A percentile compares a stretch with the other conserved stretches of the same genome.
These are phyloP conservation scores for Dryocosmus kuriphilus DNA, from an alignment of 2,888 invertebrate species.

Conservation along the genomic window DNA sequence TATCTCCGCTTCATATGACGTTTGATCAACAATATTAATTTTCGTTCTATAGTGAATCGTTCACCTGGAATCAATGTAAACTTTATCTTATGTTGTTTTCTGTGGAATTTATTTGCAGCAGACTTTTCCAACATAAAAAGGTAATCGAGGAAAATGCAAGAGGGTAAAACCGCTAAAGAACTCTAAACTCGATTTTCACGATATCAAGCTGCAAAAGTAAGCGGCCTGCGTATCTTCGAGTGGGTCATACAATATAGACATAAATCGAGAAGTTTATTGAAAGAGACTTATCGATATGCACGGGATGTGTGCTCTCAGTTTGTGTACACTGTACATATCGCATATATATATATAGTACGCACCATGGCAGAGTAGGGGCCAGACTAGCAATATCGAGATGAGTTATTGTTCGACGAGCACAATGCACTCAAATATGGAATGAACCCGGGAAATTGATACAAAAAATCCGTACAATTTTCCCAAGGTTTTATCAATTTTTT, in stretches of 20 bases:
- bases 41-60: no score
- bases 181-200: conserved; percentile 5
- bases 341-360: conserved; percentile 53
- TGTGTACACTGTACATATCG: conserved; percentile 22
- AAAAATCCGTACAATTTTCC: conserved; percentile 61
- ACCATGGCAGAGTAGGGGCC: conserved; percentile 50
- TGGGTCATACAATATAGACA: conserved; percentile 38
- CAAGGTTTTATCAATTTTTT: conserved; percentile 64
- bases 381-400: conserved; percentile 71
- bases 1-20: no score
- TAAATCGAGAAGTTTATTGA: conserved; percentile 53
- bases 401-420: conserved; percentile 72
- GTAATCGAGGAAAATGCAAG: conserved; percentile 21
- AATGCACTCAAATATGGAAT: conserved; percentile 72
- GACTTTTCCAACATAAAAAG: conserved; percentile 3
- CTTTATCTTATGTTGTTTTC: no score
- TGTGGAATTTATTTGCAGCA: not conserved
- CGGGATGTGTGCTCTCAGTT: conserved; percentile 33
- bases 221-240: conserved; percentile 9
- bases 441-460: conserved; percentile 69
- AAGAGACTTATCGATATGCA: conserved; percentile 61
- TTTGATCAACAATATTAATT: no score
- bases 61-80: no score
- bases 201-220: conserved; percentile 25
- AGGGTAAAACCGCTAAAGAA: conserved; percentile 4